Evolutionary conservation across 2,113 vertebrate species (phyloP), one percentile per base, ranked within the genome.

Genomic region (Channa maculata): DNA sequence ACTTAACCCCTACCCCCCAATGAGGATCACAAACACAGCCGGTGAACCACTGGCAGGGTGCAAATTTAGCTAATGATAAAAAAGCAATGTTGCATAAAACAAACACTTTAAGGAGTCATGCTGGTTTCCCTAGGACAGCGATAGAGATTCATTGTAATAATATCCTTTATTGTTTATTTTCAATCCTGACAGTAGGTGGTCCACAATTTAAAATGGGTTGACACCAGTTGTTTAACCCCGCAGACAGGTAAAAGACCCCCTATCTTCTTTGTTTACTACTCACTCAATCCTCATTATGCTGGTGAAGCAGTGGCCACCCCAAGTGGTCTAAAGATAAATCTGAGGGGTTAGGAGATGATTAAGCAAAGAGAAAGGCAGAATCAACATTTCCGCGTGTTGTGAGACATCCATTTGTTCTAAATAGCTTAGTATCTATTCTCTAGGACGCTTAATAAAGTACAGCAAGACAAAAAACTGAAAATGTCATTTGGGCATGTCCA

Each of bases 31-130:
- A 38, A 71, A 55, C 51, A 59, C 13, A 1, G 13, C 37, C 10
- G 6, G 10, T 48, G 41, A 58, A 71, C 33, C 37, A 15, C n/a
- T 24, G n/a, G 70, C 58, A 61, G 70, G 71, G 49, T 39, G 71
- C 24, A 46, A 69, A 52, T 59, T 34, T 14, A 53, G 44, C 60
- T 41, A 60, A 79, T 1, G 5, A 68, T 74, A 33, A 70, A 24
- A 24, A 60, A 69, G 54, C 50, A 67, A 70, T 76, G 71, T 49
- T 46, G 66, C 65, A 50, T 67, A 58, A 78, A 78, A 70, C 79
- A 69, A 72, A 78, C 51, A 80, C 44, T 66, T 58, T 73, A 41
- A 39, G 14, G 61, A 64, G 48, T 73, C 33, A 10, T 39, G 43
- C 5, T 0, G 50, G 3, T 33, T 41, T 39, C 58, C 34, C 12